Evolutionary conservation across 2,113 vertebrate species (phyloP).

Genomic region (Paramormyrops kingsleyae): DNA sequence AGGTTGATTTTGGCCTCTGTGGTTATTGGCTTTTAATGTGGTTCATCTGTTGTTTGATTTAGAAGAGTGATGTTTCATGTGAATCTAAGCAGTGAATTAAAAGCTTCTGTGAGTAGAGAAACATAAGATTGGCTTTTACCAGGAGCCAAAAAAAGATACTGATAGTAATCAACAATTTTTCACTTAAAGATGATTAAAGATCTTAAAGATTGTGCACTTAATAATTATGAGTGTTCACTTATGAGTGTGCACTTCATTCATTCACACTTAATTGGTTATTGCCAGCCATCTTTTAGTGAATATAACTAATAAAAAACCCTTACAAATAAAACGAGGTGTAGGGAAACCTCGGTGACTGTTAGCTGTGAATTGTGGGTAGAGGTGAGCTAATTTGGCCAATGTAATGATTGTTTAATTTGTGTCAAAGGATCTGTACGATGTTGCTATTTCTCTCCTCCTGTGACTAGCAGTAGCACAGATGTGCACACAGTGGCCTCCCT

Average conservation of each 20-base stretch:
- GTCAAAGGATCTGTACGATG: not conserved
- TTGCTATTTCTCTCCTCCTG: slow-evolving; percentile 30
- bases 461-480: slow-evolving; percentile 77
- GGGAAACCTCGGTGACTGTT: not conserved
- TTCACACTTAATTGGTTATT: not conserved
- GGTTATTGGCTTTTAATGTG: not conserved
- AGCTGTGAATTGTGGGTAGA: not conserved
- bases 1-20: not conserved
- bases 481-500: slow-evolving; percentile 94
- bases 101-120: not conserved
- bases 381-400: not conserved
- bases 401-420: not conserved
- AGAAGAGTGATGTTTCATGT: not conserved
- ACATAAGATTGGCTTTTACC: not conserved
- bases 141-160: not conserved
- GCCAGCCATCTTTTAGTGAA: not conserved
- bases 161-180: not conserved
- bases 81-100: not conserved
- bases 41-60: not conserved
- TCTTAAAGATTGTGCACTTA: not conserved
- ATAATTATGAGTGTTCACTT: not conserved
- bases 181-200: not conserved
- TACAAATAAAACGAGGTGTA: not conserved
- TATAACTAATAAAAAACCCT: not conserved
- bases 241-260: not conserved